Base-by-base conservation (phyloP, 2,888 invertebrate genomes). In the Hoplodrina ambigua region DNA sequence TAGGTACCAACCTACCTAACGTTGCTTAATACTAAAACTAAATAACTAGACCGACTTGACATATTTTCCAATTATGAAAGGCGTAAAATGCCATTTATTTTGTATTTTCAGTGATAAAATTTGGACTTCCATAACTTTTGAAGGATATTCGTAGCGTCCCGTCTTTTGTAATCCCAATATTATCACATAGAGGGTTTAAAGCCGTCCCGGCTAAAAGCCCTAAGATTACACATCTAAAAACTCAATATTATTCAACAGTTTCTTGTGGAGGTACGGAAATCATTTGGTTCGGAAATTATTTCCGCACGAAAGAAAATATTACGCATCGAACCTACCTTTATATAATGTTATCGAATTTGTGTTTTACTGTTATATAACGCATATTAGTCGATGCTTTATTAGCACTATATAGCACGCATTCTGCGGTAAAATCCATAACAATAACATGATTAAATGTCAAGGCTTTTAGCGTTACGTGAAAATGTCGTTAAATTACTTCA, bases 391-490 rank as follows among this genome's bases (percentile, higher is more conserved):
- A 63, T 41, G 67, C 52, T 44, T 2, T 44, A 46, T 46, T 41
- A 41, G 3, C 11, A 11, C 41, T 46, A 17, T 66, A 52, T 53
- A 62, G 57, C 55, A 52, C 56, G 54, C 60, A 57, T 66, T 72
- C 59, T 56, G 63, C 60, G 72, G 63, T 55, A 77, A 84, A 75
- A 84, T 82, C 73, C 69, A 70, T 72, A 75, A 75, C 71, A 80
- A 79, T 72, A 82, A 80, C 66, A 59, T 75, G 60, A 81, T 80
- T 78, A 85, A 81, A 84, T 81, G 83, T 78, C 84, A 81, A 84
- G 81, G 83, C 83, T 84, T 85, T 84, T 85, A 84, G 66, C 78
- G 80, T 85, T 69, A 75, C 72, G 72, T 65, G 73, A 80, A 83
- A 81, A 83, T 81, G 63, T 76, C 72, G 75, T 80, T 82, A 71